Evolutionary conservation across 1,140 invertebrate species (phyloP).

Genomic region (Goniozus legneri): DNA sequence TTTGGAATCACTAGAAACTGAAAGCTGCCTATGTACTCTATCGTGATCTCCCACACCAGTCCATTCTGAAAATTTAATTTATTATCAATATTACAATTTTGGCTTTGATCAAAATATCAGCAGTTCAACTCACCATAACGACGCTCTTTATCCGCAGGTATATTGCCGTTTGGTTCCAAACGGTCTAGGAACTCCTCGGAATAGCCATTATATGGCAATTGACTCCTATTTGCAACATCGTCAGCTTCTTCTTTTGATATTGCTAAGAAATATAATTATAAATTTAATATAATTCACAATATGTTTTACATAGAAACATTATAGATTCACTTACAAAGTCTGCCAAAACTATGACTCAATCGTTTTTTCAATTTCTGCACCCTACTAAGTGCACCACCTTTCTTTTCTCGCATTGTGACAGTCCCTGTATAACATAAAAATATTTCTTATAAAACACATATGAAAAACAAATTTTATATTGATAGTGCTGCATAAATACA

Average conservation of each 20-base stretch:
- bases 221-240: constrained; percentile 60
- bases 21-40: constrained; percentile 80
- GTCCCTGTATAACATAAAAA: constrained; percentile 35
- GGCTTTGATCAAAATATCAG: constrained; percentile 27
- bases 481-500: too few species aligned
- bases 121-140: constrained; percentile 40
- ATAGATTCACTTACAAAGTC: constrained; percentile 75
- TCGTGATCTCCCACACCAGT: constrained; percentile 73
- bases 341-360: constrained; percentile 85
- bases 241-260: constrained; percentile 75
- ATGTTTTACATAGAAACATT: too few species aligned
- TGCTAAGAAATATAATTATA: constrained; percentile 55
- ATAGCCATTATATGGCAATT: constrained; percentile 83
- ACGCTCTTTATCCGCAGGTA: constrained; percentile 61
- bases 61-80: constrained; percentile 64
- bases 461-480: too few species aligned
- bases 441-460: too few species aligned
- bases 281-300: background rate
- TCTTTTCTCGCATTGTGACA: constrained; percentile 87
- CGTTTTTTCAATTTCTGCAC: constrained; percentile 89
- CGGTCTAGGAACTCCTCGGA: constrained; percentile 87
- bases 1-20: constrained; percentile 87
- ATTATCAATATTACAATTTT: constrained; percentile 18
- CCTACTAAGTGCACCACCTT: constrained; percentile 79
- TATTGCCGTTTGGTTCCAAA: constrained; percentile 84